phyloP scores from a whole-genome alignment of 1,140 invertebrate genomes.

The Nephotettix cincticeps region DNA sequence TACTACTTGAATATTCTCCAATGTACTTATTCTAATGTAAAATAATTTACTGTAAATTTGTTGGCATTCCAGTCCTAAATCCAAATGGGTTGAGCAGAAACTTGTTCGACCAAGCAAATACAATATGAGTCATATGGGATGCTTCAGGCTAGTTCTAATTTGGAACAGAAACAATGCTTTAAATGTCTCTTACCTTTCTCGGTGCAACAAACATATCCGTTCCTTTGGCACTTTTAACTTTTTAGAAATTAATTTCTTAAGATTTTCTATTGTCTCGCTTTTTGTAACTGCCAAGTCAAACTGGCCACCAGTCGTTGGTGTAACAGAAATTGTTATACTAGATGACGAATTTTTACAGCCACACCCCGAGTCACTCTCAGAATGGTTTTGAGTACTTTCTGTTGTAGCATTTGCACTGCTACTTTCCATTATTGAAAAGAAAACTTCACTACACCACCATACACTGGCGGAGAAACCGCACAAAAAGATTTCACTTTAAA shows the following conservation, averaged over 20 bases:
- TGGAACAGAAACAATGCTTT: too few species aligned
- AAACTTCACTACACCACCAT: constrained; percentile 23
- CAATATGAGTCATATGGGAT: too few species aligned
- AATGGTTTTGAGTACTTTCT: constrained; percentile 33
- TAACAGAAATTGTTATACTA: constrained; percentile 73
- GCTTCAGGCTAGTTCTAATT: too few species aligned
- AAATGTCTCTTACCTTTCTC: constrained; percentile 89
- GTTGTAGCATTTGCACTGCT: constrained; percentile 34
- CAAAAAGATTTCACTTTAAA: background rate
- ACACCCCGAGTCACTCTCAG: constrained; percentile 34
- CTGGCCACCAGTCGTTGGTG: constrained; percentile 87
- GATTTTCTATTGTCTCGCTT: constrained; percentile 78
- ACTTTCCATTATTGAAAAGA: constrained; percentile 32
- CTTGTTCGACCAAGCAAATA: too few species aligned
- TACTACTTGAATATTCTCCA: too few species aligned
- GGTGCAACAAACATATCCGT: constrained; percentile 85
- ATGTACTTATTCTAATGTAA: too few species aligned
- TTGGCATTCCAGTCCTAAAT: too few species aligned
- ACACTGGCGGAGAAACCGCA: background rate
- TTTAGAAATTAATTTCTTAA: constrained; percentile 90
- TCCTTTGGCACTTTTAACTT: constrained; percentile 88
- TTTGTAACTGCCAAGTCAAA: constrained; percentile 79
- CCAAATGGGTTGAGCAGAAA: too few species aligned
- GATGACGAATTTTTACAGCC: constrained; percentile 32
- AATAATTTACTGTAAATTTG: too few species aligned